Evolutionary conservation across 2,888 invertebrate species (phyloP), one percentile per base, ranked within the genome.

Genomic region (Pollenia angustigena): DNA sequence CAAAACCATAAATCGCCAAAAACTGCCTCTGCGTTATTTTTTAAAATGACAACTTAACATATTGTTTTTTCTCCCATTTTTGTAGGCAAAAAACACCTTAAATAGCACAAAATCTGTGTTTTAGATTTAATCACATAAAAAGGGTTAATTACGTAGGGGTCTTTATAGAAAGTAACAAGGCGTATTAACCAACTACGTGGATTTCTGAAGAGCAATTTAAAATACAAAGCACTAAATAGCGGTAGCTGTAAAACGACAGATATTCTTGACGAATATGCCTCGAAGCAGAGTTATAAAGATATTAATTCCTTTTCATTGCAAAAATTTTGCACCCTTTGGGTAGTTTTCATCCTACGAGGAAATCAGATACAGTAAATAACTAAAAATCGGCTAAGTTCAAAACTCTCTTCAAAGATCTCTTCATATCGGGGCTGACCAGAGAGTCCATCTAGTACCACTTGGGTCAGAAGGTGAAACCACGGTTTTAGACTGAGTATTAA

Each of bases 21-120:
- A n/a, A n/a, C 16, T 42, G 32, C 16, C 16, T 18, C 23, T 48
- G 11, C 18, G 48, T 74, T 48, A 48, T 58, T 58, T 32, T 60
- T 74, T 74, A n/a, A 58, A 60, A 74, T 74, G 72, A 74, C 72
- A 48, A 46, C 16, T 58, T 60, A 74, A n/a, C n/a, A n/a, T n/a
- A n/a, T n/a, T n/a, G n/a, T n/a, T n/a, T n/a, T n/a, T n/a, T n/a
- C n/a, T 74, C 72, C 58, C 44, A 72, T 74, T 46, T 12, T 14
- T 50, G 18, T 58, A 12, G 23, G 14, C 2, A 7, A 32, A 11
- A 32, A 11, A 58, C 2, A 18, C 18, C 18, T 18, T 18, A 18
- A 18, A 18, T 18, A 18, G 18, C 18, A 18, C 18, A 18, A 18
- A 18, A 18, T 18, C 18, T 18, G 18, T 18, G 18, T 18, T 18